phyloP scores from a whole-genome alignment of 2,113 vertebrate genomes.

The Pipa parva region DNA sequence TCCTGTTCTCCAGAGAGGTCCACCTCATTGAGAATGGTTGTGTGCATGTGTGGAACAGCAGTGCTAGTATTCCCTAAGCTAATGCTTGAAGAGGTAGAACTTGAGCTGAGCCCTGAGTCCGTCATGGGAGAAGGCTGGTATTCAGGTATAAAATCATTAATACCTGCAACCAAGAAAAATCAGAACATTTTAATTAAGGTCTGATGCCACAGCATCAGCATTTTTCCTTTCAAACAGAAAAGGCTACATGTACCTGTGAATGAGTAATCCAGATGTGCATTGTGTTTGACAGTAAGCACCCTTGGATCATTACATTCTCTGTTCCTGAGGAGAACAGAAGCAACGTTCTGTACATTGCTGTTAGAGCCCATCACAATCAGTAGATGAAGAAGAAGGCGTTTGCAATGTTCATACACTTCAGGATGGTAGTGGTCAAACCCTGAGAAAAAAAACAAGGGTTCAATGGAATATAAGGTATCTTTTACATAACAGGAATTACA shows the following conservation, averaged over 20 bases:
- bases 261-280: slow-evolving; percentile 75
- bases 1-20: slow-evolving; percentile 88
- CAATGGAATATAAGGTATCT: not conserved
- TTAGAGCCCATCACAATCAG: slow-evolving; percentile 85
- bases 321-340: slow-evolving; percentile 90
- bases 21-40: slow-evolving; percentile 83
- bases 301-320: slow-evolving; percentile 88
- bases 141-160: slow-evolving; percentile 83
- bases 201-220: too few relatives aligned
- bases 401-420: slow-evolving; percentile 97
- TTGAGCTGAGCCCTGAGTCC: slow-evolving; percentile 95
- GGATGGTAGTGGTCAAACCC: slow-evolving; percentile 97
- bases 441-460: slow-evolving; percentile 46
- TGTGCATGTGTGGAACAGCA: slow-evolving; percentile 80
- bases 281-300: slow-evolving; percentile 86
- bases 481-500: too few relatives aligned
- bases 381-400: slow-evolving; percentile 89
- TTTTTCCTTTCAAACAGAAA: too few relatives aligned
- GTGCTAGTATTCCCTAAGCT: slow-evolving; percentile 80
- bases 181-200: not conserved
- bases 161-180: slow-evolving; percentile 60
- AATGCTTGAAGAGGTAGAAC: slow-evolving; percentile 97
- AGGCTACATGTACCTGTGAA: slow-evolving; percentile 75
- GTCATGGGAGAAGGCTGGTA: slow-evolving; percentile 97
- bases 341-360: slow-evolving; percentile 82